These are phyloP conservation scores for Eurystomus glaucurus DNA, from an alignment of 2,797 vertebrate genomes.

Conservation along the genomic window DNA sequence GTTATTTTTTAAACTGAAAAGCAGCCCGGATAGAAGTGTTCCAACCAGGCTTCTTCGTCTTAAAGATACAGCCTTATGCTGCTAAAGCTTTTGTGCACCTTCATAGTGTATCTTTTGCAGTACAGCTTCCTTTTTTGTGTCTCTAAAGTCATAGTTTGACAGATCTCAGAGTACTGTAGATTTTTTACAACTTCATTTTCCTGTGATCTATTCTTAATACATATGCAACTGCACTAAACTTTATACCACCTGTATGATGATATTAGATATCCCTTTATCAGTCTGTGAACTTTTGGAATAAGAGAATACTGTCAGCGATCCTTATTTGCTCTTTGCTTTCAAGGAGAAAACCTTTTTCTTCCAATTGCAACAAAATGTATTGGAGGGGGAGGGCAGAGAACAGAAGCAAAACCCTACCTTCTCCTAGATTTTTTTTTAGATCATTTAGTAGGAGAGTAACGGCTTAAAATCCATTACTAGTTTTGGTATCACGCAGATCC, in stretches of 20 bases:
- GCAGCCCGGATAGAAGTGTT: background rate
- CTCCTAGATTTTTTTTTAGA: conserved; percentile 13
- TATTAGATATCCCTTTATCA: background rate
- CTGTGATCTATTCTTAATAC: background rate
- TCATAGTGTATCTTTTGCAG: background rate
- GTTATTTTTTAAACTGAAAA: background rate
- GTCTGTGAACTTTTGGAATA: conserved; percentile 4
- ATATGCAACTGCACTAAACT: background rate
- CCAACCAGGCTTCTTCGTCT: background rate
- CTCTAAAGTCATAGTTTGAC: background rate
- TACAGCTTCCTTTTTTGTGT: background rate
- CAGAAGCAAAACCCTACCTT: background rate
- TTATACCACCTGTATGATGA: background rate
- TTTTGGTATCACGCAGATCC: conserved; percentile 53
- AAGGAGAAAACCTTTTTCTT: conserved; percentile 49
- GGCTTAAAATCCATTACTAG: conserved; percentile 38
- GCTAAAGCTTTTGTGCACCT: background rate
- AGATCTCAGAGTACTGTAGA: background rate
- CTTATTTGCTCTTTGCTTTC: conserved; percentile 50
- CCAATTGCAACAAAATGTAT: conserved; percentile 19
- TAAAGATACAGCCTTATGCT: background rate
- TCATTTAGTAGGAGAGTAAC: conserved; percentile 50
- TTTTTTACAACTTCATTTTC: background rate
- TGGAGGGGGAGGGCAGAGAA: background rate
- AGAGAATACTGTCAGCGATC: background rate